phyloP scores from a whole-genome alignment of 2,113 vertebrate species.

The Oncorhynchus masou region DNA sequence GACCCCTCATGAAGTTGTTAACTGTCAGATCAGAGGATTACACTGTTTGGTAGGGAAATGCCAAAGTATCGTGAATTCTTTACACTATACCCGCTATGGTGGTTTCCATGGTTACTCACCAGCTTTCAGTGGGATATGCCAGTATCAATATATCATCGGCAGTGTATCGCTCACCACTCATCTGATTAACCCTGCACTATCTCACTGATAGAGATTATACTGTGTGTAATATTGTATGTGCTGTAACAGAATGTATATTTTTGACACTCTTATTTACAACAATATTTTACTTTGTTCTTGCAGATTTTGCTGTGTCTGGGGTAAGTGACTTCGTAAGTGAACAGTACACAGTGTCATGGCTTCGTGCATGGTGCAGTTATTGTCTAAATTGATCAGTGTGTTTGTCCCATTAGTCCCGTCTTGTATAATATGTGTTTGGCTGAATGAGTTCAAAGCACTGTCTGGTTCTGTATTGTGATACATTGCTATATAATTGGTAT shows the following conservation, averaged over 20 bases:
- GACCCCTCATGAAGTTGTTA: no score
- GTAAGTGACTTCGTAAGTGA: constrained; percentile 47
- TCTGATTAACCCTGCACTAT: constrained; percentile 61
- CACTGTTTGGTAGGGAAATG: no score
- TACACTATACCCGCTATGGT: constrained; percentile 28
- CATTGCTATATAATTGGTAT: not conserved
- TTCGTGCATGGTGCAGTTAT: not conserved
- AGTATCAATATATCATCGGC: constrained; percentile 34
- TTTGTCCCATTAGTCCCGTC: not conserved
- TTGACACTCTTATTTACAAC: constrained; percentile 31
- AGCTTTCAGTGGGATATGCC: constrained; percentile 52
- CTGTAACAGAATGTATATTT: not conserved
- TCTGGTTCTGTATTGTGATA: not conserved
- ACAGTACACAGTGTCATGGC: not conserved
- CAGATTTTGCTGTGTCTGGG: constrained; percentile 73
- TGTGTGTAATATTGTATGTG: no score
- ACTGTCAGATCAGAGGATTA: no score
- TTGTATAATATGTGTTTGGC: not conserved
- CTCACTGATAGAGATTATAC: no score
- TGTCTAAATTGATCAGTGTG: not conserved
- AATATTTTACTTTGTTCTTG: constrained; percentile 28
- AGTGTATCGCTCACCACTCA: constrained; percentile 49
- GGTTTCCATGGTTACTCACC: constrained; percentile 72
- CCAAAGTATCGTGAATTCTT: no score
- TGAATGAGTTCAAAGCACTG: not conserved